phyloP scores from a whole-genome alignment of 2,888 invertebrate genomes.

The Pollenia angustigena region DNA sequence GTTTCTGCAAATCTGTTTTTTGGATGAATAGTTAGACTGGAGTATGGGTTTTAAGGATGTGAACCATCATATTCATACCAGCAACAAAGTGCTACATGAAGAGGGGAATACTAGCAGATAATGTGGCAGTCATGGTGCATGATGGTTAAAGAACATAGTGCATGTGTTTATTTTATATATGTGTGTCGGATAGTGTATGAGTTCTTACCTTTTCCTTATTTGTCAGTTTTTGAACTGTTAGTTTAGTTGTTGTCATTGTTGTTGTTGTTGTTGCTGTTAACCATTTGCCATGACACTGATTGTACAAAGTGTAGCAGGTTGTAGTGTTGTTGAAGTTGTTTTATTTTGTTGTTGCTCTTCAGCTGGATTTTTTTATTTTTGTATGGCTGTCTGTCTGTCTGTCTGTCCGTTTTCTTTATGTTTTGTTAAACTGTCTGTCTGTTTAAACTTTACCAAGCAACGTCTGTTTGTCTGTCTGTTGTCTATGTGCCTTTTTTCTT shows the following conservation, averaged over 20 bases:
- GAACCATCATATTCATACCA: constrained; percentile 5
- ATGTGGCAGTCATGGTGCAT: constrained; percentile 45
- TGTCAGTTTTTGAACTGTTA: constrained; percentile 82
- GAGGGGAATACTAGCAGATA: constrained; percentile 29
- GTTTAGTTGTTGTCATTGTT: constrained; percentile 73
- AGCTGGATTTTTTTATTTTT: constrained; percentile 27
- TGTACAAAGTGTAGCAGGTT: constrained; percentile 73
- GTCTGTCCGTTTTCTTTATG: constrained; percentile 51
- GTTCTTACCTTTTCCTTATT: constrained; percentile 75
- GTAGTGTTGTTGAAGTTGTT: constrained; percentile 53
- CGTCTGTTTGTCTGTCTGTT: constrained; percentile 38
- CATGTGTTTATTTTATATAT: constrained; percentile 13
- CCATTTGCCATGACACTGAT: constrained; percentile 73
- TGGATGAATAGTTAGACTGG: constrained; percentile 53
- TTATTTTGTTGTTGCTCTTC: constrained; percentile 4
- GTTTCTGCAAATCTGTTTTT: constrained; percentile 12
- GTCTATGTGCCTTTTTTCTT: constrained; percentile 21
- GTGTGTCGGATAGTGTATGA: constrained; percentile 47
- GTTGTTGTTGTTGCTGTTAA: constrained; percentile 65
- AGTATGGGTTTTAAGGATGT: constrained; percentile 18
- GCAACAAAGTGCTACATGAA: background rate
- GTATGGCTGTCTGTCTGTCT: constrained; percentile 61
- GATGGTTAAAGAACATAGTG: constrained; percentile 35
- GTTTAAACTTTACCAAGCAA: constrained; percentile 59
- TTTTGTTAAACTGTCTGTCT: constrained; percentile 56